Evolutionary conservation across 1,140 invertebrate species (phyloP).

Genomic region (Philaenus spumarius): DNA sequence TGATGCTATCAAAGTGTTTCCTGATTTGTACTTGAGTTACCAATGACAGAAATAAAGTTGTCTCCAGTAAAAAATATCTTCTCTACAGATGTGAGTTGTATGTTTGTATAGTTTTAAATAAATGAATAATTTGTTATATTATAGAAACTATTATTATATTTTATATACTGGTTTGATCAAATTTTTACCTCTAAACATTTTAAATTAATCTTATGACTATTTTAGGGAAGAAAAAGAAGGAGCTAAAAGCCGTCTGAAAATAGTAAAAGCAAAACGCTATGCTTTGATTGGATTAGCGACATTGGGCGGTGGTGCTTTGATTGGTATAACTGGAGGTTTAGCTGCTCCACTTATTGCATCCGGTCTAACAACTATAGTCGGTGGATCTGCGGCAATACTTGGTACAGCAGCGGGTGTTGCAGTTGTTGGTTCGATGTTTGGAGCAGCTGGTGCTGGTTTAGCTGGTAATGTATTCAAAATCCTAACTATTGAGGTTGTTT

Average conservation of each 20-base stretch:
- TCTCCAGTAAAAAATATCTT: too few species aligned
- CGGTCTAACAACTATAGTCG: constrained; percentile 50
- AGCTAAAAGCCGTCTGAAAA: constrained; percentile 43
- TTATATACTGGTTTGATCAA: too few species aligned
- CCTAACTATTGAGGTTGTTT: constrained; percentile 1
- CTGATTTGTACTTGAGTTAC: too few species aligned
- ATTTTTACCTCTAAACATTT: too few species aligned
- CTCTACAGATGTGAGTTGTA: too few species aligned
- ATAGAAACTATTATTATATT: too few species aligned
- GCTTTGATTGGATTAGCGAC: constrained; percentile 57
- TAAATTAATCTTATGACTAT: too few species aligned
- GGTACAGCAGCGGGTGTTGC: constrained; percentile 53
- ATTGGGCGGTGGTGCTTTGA: constrained; percentile 54
- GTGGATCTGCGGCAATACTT: constrained; percentile 47
- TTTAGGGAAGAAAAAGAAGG: constrained; percentile 33
- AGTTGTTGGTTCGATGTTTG: constrained; percentile 60
- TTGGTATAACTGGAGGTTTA: constrained; percentile 59
- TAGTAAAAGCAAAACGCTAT: constrained; percentile 54
- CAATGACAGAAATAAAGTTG: too few species aligned
- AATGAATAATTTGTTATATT: too few species aligned
- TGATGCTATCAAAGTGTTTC: too few species aligned
- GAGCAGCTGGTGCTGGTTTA: constrained; percentile 59
- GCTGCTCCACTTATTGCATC: constrained; percentile 60
- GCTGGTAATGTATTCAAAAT: constrained; percentile 42
- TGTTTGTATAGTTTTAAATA: too few species aligned